These are phyloP conservation scores for Hyperoplus lanceolatus DNA, from an alignment of 2,797 vertebrate species.

Conservation along the genomic window DNA sequence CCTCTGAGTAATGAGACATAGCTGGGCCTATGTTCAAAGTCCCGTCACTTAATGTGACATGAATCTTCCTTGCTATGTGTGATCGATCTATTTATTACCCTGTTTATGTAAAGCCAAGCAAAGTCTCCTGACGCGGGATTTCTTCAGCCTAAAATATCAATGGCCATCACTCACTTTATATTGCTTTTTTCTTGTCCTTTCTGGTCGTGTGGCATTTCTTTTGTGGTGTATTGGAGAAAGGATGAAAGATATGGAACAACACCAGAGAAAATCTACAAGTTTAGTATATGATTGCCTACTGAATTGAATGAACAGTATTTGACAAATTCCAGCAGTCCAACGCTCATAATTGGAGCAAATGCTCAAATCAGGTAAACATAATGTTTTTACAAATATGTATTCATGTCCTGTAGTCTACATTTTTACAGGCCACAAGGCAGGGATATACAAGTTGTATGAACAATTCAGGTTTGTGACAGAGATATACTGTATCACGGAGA, in stretches of 20 bases:
- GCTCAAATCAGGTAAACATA: not conserved
- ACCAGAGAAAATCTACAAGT: slow-evolving; percentile 39
- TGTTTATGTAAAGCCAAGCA: slow-evolving; percentile 84
- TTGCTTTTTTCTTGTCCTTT: slow-evolving; percentile 73
- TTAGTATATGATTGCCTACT: slow-evolving; percentile 22
- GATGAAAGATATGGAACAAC: slow-evolving; percentile 56
- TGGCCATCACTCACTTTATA: slow-evolving; percentile 82
- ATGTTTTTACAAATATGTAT: not conserved
- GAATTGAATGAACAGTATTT: slow-evolving; percentile 39
- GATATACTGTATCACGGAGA: not conserved
- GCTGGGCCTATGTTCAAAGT: slow-evolving; percentile 70
- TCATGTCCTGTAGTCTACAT: not conserved
- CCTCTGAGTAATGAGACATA: slow-evolving; percentile 79
- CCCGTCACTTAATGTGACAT: slow-evolving; percentile 79
- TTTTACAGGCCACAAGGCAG: not conserved
- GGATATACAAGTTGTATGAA: not conserved
- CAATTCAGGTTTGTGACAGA: not conserved
- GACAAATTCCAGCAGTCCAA: slow-evolving; percentile 1
- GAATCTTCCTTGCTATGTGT: slow-evolving; percentile 75
- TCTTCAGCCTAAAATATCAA: slow-evolving; percentile 79
- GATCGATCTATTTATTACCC: slow-evolving; percentile 87
- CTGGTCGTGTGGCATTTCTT: slow-evolving; percentile 73
- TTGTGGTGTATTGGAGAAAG: slow-evolving; percentile 36
- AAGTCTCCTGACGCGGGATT: slow-evolving; percentile 73
- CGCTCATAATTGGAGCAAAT: not conserved